Percentiles rank a stretch among this genome's conserved stretches.
Conservation (phyloP, 2,888 invertebrate species). For the Eremobia ochroleuca region DNA sequence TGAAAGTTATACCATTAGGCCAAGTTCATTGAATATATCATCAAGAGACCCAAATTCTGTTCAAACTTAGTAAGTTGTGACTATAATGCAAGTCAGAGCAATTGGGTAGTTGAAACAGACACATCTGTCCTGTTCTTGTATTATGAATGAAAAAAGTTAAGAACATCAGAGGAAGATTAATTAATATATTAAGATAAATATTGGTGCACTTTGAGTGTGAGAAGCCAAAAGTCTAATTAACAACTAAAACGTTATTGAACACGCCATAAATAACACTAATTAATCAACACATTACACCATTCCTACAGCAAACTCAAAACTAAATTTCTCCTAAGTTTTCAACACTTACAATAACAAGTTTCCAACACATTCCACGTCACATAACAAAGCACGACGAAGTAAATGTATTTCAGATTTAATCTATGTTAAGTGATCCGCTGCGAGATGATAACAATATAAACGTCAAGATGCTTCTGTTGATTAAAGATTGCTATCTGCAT, state of each 20-base stretch:
- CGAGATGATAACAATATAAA: slow-evolving; percentile 61
- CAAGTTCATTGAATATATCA: background rate
- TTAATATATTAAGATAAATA: no score
- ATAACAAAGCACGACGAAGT: slow-evolving; percentile 54
- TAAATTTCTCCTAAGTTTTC: slow-evolving; percentile 14
- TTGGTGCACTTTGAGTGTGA: background rate
- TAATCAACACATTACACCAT: background rate
- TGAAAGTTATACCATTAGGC: background rate
- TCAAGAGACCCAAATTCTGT: background rate
- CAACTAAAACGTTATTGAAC: background rate
- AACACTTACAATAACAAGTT: slow-evolving; percentile 37
- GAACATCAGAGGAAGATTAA: background rate
- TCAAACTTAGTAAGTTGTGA: background rate
- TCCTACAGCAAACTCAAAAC: background rate
- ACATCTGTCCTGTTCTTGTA: background rate
- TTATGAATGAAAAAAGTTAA: background rate
- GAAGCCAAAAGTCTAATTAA: background rate
- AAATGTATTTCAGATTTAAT: slow-evolving; percentile 65
- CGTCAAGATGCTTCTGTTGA: slow-evolving; percentile 51
- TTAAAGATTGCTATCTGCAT: slow-evolving; percentile 43
- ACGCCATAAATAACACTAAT: slow-evolving; percentile 7
- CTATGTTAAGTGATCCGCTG: slow-evolving; percentile 58
- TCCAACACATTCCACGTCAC: slow-evolving; percentile 38
- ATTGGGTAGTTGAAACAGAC: background rate
- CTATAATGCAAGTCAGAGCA: background rate